Evolutionary conservation across 2,113 vertebrate genomes (phyloP).

Genomic region (Pao palembangensis): DNA sequence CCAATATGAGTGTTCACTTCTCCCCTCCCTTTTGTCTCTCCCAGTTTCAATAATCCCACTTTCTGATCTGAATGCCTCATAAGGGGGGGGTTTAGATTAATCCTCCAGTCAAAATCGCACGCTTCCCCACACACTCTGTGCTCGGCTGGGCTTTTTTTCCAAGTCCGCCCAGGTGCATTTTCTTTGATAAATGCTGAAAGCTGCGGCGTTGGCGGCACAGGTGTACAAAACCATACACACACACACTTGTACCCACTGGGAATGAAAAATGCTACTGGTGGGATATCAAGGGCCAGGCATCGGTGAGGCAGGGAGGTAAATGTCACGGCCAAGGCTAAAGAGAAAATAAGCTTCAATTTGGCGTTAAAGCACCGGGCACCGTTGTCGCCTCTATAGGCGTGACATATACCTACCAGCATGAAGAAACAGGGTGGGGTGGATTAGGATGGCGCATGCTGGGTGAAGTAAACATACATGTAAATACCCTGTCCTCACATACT

Average conservation of each 20-base stretch:
- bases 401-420: slow-evolving; percentile 62
- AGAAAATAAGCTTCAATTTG: slow-evolving; percentile 64
- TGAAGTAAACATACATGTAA: slow-evolving; percentile 61
- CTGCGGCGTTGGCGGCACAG: slow-evolving; percentile 28
- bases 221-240: slow-evolving; percentile 23
- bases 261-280: slow-evolving; percentile 49
- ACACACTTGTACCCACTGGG: slow-evolving; percentile 15
- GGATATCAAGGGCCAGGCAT: slow-evolving; percentile 46
- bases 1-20: slow-evolving; percentile 36
- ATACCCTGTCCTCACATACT: slow-evolving; percentile 38
- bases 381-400: slow-evolving; percentile 57
- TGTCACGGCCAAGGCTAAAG: slow-evolving; percentile 69
- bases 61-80: slow-evolving; percentile 51
- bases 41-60: slow-evolving; percentile 52
- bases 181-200: slow-evolving; percentile 18
- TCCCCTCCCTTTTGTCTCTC: slow-evolving; percentile 44
- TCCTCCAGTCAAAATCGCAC: slow-evolving; percentile 43
- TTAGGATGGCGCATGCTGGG: slow-evolving; percentile 33
- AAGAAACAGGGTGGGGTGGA: slow-evolving; percentile 35
- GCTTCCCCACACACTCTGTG: slow-evolving; percentile 37
- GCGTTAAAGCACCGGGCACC: slow-evolving; percentile 60
- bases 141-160: slow-evolving; percentile 8
- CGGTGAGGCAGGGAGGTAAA: slow-evolving; percentile 59
- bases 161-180: slow-evolving; percentile 26
- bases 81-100: slow-evolving; percentile 48